Conservation (phyloP, 2,888 invertebrate genomes). For the Tholera decimalis region DNA sequence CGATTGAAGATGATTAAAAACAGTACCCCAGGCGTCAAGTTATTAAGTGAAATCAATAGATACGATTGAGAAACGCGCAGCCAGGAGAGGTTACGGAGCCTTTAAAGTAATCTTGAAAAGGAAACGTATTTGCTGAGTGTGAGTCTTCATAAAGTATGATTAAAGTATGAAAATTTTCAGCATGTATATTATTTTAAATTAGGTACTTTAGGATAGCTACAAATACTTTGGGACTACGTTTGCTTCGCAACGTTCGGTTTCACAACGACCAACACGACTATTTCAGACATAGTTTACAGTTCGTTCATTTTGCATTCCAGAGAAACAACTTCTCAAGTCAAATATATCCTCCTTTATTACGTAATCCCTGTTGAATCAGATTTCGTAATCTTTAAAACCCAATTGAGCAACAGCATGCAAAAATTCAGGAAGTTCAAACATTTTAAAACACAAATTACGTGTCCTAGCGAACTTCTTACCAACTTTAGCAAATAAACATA, state of each 20-base stretch:
- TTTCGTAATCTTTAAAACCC: conserved; percentile 25
- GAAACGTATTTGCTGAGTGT: conserved; percentile 16
- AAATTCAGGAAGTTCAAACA: conserved; percentile 47
- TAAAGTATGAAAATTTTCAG: conserved; percentile 6
- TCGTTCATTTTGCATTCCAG: conserved; percentile 51
- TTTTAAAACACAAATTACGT: conserved; percentile 52
- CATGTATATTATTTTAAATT: conserved; percentile 21
- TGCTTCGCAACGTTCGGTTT: conserved; percentile 24
- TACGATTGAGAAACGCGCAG: conserved; percentile 27
- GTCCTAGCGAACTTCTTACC: conserved; percentile 46
- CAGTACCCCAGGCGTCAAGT: conserved; percentile 31
- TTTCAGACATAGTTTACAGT: conserved; percentile 51
- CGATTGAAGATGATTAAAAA: conserved; percentile 44
- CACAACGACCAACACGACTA: conserved; percentile 53
- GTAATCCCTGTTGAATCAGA: conserved; percentile 32
- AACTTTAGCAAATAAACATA: conserved; percentile 60
- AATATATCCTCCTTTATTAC: conserved; percentile 44
- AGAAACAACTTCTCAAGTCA: conserved; percentile 41
- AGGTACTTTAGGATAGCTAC: conserved; percentile 32
- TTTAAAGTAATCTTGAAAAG: conserved; percentile 17
- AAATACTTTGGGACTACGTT: conserved; percentile 28
- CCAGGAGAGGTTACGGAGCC: conserved; percentile 2
- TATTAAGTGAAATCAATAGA: conserved; percentile 55
- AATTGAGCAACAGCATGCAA: conserved; percentile 39
- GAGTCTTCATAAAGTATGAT: conserved; percentile 11